Percentiles rank a stretch among this genome's conserved stretches.
phyloP scores from a whole-genome alignment of 2,113 vertebrate genomes.

The Hippocampus abdominalis region DNA sequence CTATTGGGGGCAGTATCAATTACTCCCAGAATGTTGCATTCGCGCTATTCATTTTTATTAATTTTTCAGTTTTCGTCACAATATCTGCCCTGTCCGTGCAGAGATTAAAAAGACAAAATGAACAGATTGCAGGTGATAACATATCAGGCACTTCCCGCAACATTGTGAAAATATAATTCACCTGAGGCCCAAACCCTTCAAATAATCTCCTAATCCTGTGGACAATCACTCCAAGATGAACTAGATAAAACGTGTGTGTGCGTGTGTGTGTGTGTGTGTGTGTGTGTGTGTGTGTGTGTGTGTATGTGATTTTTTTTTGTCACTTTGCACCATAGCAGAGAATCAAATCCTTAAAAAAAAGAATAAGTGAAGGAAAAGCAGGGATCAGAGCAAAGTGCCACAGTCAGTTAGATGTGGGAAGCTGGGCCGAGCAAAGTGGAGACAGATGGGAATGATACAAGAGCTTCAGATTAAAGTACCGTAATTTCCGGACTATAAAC shows the following conservation, averaged over 20 bases:
- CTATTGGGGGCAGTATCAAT: neutral
- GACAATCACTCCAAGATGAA: slow-evolving; percentile 39
- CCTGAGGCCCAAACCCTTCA: slow-evolving; percentile 3
- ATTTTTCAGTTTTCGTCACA: neutral
- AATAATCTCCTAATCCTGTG: slow-evolving; percentile 45
- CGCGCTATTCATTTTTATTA: neutral
- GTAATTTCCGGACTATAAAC: too few relatives aligned
- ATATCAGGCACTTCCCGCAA: slow-evolving; percentile 25
- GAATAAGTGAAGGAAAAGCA: slow-evolving; percentile 10
- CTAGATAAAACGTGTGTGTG: slow-evolving; percentile 50
- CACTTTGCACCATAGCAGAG: slow-evolving; percentile 34
- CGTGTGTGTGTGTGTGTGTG: slow-evolving; percentile 14
- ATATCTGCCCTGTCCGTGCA: neutral
- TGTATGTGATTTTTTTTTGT: too few relatives aligned
- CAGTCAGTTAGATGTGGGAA: slow-evolving; percentile 29
- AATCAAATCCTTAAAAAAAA: slow-evolving; percentile 12
- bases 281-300: neutral
- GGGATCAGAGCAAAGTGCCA: slow-evolving; percentile 30
- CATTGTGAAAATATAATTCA: slow-evolving; percentile 27
- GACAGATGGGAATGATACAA: slow-evolving; percentile 40
- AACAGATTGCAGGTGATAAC: slow-evolving; percentile 15
- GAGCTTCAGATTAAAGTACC: slow-evolving; percentile 28
- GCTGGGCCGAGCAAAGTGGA: slow-evolving; percentile 25
- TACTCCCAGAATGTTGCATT: neutral
- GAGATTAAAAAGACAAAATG: slow-evolving; percentile 15